phyloP scores from a whole-genome alignment of 2,797 vertebrate species.

The Anableps anableps region DNA sequence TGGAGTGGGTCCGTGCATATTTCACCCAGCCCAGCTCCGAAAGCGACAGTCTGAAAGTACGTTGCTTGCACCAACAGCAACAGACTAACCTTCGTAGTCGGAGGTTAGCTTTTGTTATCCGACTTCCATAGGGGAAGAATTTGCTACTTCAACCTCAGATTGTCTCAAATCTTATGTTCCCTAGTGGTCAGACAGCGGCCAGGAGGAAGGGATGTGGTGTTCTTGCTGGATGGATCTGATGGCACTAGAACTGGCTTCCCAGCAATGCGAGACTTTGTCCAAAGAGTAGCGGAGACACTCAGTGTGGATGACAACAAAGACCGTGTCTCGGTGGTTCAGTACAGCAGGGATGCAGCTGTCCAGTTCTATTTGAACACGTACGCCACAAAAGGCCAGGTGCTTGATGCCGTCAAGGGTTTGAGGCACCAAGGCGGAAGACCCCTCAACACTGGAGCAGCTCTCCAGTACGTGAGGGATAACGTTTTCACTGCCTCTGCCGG shows the following conservation, averaged over 20 bases:
- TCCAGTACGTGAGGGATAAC: constrained; percentile 50
- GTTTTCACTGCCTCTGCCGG: constrained; percentile 25
- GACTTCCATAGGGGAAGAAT: background rate
- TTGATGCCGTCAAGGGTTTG: constrained; percentile 42
- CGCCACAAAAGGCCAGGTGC: constrained; percentile 15
- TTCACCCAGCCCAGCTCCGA: background rate
- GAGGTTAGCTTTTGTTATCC: background rate
- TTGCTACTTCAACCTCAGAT: constrained; percentile 4
- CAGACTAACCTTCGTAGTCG: too few species aligned
- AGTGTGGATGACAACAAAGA: constrained; percentile 63
- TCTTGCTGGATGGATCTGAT: constrained; percentile 70
- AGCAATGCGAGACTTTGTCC: constrained; percentile 58
- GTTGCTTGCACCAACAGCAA: constrained; percentile 44
- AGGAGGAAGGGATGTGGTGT: constrained; percentile 77
- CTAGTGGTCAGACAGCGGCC: constrained; percentile 63
- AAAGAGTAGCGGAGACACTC: constrained; percentile 51
- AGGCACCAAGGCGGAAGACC: constrained; percentile 42
- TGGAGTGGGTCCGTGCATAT: background rate
- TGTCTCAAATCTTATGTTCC: constrained; percentile 24
- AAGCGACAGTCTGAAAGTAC: background rate
- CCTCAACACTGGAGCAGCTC: constrained; percentile 61
- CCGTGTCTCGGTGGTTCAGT: constrained; percentile 67
- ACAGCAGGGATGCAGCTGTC: constrained; percentile 57
- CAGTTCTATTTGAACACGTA: constrained; percentile 38
- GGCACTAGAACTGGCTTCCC: constrained; percentile 50